Evolutionary conservation across 1,140 invertebrate genomes (phyloP).

Genomic region (Drosophila sp.): DNA sequence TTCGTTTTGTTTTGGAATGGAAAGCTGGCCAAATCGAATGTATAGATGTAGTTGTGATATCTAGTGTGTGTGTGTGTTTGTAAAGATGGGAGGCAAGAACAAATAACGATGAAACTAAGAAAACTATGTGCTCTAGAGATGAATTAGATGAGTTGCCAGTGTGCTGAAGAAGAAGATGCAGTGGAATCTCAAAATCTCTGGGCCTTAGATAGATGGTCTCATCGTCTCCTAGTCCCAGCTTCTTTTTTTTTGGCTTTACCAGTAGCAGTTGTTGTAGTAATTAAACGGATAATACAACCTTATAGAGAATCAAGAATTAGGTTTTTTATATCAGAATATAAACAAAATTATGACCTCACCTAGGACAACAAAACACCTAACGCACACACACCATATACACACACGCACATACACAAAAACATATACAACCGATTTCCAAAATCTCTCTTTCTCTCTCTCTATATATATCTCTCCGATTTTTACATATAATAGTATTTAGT

Average conservation of each 20-base stretch:
- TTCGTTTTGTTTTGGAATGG: constrained; percentile 38
- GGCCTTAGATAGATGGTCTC: not conserved
- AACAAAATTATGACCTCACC: constrained; percentile 19
- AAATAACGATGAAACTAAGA: constrained; percentile 44
- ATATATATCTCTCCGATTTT: constrained; percentile 3
- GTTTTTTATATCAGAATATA: constrained; percentile 7
- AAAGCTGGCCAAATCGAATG: constrained; percentile 43
- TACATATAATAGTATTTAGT: constrained; percentile 73
- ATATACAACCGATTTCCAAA: constrained; percentile 19
- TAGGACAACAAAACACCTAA: constrained; percentile 35
- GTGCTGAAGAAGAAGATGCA: not conserved
- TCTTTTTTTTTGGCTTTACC: constrained; percentile 50
- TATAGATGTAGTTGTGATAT: constrained; percentile 3
- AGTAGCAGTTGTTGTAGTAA: constrained; percentile 83
- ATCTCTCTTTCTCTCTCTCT: constrained; percentile 8
- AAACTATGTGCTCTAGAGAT: constrained; percentile 2
- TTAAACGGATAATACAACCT: constrained; percentile 83
- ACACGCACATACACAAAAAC: constrained; percentile 27
- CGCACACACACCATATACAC: constrained; percentile 21
- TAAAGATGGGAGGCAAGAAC: constrained; percentile 27
- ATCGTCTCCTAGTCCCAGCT: constrained; percentile 26
- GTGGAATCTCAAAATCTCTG: constrained; percentile 5
- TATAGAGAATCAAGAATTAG: constrained; percentile 63
- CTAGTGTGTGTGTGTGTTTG: constrained; percentile 26
- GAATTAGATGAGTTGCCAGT: not conserved